Evolutionary conservation across 2,113 vertebrate species (phyloP), one percentile per base, ranked within the genome.

Genomic region (Kobus ellipsiprymnus): DNA sequence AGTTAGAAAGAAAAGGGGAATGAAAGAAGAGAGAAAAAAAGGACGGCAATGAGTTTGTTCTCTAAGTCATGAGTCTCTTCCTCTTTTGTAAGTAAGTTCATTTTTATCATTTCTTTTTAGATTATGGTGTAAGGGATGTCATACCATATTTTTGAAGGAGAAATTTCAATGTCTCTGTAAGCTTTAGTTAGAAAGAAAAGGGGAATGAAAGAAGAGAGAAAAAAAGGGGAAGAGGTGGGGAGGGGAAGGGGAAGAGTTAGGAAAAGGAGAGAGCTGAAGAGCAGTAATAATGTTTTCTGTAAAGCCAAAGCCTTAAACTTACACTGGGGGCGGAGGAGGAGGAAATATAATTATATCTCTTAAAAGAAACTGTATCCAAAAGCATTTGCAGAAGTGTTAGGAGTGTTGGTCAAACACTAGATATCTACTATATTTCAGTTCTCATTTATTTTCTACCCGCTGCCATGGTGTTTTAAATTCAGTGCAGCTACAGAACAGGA

Each of bases 321-420:
- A 87, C 21, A 83, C 44, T 46, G 23, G 52, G 3, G 1, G 5
- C 0, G 1, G 9, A 30, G 9, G 13, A 13, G 55, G 77, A 83
- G 46, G 11, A 90, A 95, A 90, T 74, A 16, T 64, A 83, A 95
- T 64, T n/a, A 1, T 46, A 21, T 94, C 46, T 93, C 19, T 92
- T 71, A 25, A 87, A 50, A 91, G 44, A 85, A 91, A 77, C 21
- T 29, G 30, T 19, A 57, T 9, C 6, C 36, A n/a, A 5, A 91
- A 90, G 14, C 50, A 90, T 48, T 78, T 90, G 90, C 29, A 78
- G 36, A 82, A 57, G 17, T 64, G 44, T 0, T 74, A 14, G 14
- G 29, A 85, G 15, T 64, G 2, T 48, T 86, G 50, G 60, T 67
- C 57, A 52, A 92, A 91, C 64, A 54, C 12, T 62, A 64, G 33